phyloP scores from a whole-genome alignment of 2,797 vertebrate genomes.

The Melopsittacus undulatus region DNA sequence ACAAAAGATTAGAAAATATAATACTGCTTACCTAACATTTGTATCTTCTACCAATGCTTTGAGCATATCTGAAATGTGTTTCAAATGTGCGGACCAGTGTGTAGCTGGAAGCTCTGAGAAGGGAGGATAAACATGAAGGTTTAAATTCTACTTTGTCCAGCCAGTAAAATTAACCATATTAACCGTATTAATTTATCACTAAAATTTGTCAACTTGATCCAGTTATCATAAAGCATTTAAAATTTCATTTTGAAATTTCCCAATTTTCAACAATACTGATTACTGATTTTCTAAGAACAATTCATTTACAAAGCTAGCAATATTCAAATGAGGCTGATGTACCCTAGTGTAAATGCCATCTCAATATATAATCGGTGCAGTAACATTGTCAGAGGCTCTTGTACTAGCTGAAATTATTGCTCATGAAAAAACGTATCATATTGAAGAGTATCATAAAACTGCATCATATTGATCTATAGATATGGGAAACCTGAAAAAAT shows the following conservation, averaged over 20 bases:
- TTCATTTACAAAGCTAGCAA: not conserved
- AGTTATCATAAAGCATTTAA: not conserved
- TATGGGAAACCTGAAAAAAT: not conserved
- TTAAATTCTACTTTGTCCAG: not conserved
- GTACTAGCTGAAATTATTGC: not conserved
- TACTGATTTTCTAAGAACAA: not conserved
- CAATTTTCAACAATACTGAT: not conserved
- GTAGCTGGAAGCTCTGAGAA: conserved; percentile 62
- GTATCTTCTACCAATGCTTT: conserved; percentile 56
- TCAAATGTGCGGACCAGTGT: conserved; percentile 59
- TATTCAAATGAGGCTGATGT: not conserved
- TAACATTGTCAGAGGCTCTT: not conserved
- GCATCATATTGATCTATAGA: not conserved
- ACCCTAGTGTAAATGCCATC: not conserved
- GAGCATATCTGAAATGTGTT: conserved; percentile 62
- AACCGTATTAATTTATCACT: not conserved
- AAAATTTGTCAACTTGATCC: not conserved
- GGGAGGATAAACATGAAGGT: not conserved
- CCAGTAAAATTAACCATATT: not conserved
- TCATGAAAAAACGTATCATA: not conserved
- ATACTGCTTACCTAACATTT: conserved; percentile 54
- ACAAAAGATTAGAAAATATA: not conserved
- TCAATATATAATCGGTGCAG: not conserved
- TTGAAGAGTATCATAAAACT: not conserved
- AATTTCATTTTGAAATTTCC: not conserved